A percentile compares a stretch with the other conserved stretches of the same genome.
Evolutionary conservation across 2,888 invertebrate genomes (phyloP).

Genomic region (Caradrina kadenii): DNA sequence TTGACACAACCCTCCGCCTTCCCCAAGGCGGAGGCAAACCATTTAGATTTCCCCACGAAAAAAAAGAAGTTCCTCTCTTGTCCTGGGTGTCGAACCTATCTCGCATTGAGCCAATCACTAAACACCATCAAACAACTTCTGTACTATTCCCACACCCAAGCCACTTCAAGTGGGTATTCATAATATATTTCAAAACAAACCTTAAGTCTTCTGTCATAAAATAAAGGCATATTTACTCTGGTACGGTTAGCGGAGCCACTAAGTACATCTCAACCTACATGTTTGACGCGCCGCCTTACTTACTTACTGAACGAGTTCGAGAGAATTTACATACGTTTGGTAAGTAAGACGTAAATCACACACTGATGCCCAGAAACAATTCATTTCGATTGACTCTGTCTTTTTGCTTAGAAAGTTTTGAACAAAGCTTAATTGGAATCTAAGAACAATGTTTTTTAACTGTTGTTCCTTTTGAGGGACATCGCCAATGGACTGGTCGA

Average conservation of each 20-base stretch:
- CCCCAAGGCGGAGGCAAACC: too few relatives aligned
- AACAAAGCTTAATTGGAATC: background rate
- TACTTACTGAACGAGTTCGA: slow-evolving; percentile 36
- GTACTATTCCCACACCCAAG: slow-evolving; percentile 21
- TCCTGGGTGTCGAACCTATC: too few relatives aligned
- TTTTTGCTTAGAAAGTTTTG: slow-evolving; percentile 14
- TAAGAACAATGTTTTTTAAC: background rate
- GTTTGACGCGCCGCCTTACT: slow-evolving; percentile 56
- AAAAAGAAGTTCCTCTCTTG: too few relatives aligned
- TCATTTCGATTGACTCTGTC: slow-evolving; percentile 6
- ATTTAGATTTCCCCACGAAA: too few relatives aligned
- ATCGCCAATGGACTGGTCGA: too few relatives aligned
- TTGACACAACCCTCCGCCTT: too few relatives aligned
- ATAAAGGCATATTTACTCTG: slow-evolving; percentile 42
- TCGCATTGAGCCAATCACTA: background rate
- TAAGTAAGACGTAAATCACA: slow-evolving; percentile 41
- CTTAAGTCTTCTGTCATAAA: slow-evolving; percentile 21
- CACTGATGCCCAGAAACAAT: slow-evolving; percentile 30
- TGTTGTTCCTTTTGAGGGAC: too few relatives aligned
- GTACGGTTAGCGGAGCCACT: slow-evolving; percentile 45
- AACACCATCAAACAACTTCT: background rate
- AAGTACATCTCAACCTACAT: slow-evolving; percentile 62
- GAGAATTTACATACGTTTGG: slow-evolving; percentile 53
- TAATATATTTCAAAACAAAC: slow-evolving; percentile 33
- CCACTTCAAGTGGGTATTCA: slow-evolving; percentile 13